Base-by-base conservation (phyloP, 2,888 invertebrate species). In the Poecilobothrus nobilitatus region DNA sequence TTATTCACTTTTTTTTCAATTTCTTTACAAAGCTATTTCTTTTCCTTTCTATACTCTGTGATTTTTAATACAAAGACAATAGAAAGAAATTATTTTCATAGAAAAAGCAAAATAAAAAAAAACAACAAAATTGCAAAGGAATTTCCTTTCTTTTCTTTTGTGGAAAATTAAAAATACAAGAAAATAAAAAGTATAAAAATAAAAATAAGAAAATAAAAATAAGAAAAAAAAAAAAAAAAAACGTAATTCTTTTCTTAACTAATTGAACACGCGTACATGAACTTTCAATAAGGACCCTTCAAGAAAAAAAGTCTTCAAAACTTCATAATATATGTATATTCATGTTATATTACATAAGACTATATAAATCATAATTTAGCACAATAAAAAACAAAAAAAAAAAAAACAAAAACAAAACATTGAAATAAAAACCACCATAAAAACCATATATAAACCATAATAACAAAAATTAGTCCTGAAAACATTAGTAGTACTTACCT, bases 191-290 rank as follows among this genome's bases (percentile, higher is more conserved):
- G 8, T 34, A n/a, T n/a, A n/a, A n/a, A n/a, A n/a, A n/a, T n/a
- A n/a, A n/a, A n/a, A n/a, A 37, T 37, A 37, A 37, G 37, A 37
- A 37, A 8, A 37, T 7, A 37, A 37, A 37, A 37, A 37, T 12
- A 7, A 37, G 12, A 37, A 37, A 8, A 37, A 34, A 34, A 34
- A 34, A n/a, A 37, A 37, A 8, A 37, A 27, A 27, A 27, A 27
- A 27, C 37, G 2, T 53, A 53, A 12, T n/a, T 53, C 53, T 53
- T 53, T 53, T n/a, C n/a, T 53, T 53, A 53, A 53, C 53, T 53
- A 53, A 53, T 53, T 53, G 53, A 53, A 53, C 53, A 53, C 53
- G 53, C 53, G 53, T 53, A 53, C 53, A 53, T 53, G 53, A 53
- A 53, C 53, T 53, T 53, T 53, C 53, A 53, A 53, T 53, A 18